Evolutionary conservation across 1,140 invertebrate genomes (phyloP), one percentile per base, ranked within the genome.

Genomic region (Drosophila insularis): DNA sequence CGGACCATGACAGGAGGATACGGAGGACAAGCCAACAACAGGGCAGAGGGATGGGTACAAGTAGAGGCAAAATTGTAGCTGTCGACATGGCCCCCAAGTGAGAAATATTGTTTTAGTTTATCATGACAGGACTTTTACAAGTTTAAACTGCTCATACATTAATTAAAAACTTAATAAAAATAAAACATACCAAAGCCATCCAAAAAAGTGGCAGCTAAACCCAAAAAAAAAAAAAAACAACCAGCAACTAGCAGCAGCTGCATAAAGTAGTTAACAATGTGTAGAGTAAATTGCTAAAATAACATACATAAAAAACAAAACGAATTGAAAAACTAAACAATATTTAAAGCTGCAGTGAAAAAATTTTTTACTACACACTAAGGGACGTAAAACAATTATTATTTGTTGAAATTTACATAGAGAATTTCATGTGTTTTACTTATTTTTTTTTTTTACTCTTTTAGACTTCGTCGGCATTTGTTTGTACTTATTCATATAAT

Each of bases 31-130:
- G 35, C 10, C 35, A 37, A 37, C 35, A 37, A 0, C 27, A 37
- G 13, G 35, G 35, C 11, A 4, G 11, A 37, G 35, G 55, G 8
- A 46, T 39, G 32, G 40, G 21, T 37, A 11, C 46, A 21, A 62
- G 55, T 35, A 37, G 61, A 55, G 65, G 31, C 27, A 37, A 32
- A 63, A 37, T 67, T 76, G 61, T 77, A 64, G 60, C 72, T 76
- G 73, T 77, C 74, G 74, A 71, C 74, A 56, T 55, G 54, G 63
- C 50, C 74, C 82, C 84, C 84, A 74, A 84, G 80, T 74, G 84
- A 89, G 84, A 89, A 89, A 89, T 89, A 89, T 89, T 89, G 84
- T 89, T 89, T 89, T 89, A 89, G 84, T 89, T 89, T 89, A 89
- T 89, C 84, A 89, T 89, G 84, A 82, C 84, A 89, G 84, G 67